Percentiles rank a stretch among this genome's conserved stretches.
Evolutionary conservation across 2,888 invertebrate species (phyloP).

Genomic region (Hypolimnas misippus): DNA sequence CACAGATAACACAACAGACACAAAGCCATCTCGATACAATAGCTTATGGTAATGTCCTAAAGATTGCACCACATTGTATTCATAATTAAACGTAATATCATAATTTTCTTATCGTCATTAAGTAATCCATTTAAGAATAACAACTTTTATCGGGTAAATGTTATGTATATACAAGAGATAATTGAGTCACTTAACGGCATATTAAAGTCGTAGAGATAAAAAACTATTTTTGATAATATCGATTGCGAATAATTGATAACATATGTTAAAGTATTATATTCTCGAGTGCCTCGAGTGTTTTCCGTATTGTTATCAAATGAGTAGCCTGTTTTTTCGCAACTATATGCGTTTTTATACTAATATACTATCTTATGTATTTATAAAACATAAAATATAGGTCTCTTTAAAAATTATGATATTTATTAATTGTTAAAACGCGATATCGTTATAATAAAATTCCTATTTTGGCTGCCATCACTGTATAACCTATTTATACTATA

Average conservation of each 20-base stretch:
- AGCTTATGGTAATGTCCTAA: neutral
- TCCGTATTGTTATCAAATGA: neutral
- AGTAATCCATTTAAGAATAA: slow-evolving; percentile 44
- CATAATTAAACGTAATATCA: slow-evolving; percentile 11
- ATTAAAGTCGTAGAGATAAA: slow-evolving; percentile 26
- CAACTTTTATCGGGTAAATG: slow-evolving; percentile 47
- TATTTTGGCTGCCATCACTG: too few relatives aligned
- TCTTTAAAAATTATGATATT: too few relatives aligned
- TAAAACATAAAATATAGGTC: too few relatives aligned
- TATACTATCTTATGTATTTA: too few relatives aligned
- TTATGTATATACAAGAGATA: slow-evolving; percentile 37
- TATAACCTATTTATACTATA: too few relatives aligned
- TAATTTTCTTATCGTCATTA: slow-evolving; percentile 31
- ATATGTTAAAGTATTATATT: neutral
- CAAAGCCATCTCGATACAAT: neutral
- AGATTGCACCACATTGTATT: slow-evolving; percentile 5
- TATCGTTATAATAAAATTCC: too few relatives aligned
- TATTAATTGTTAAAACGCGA: too few relatives aligned
- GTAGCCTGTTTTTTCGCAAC: neutral
- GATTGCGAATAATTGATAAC: slow-evolving; percentile 21
- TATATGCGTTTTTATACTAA: too few relatives aligned
- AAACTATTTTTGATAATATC: slow-evolving; percentile 15
- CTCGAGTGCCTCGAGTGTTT: neutral
- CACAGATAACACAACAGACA: neutral
- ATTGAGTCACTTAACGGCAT: slow-evolving; percentile 8